These are phyloP conservation scores for Ctenomys sociabilis DNA, from an alignment of 2,113 vertebrate genomes.

Conservation along the genomic window DNA sequence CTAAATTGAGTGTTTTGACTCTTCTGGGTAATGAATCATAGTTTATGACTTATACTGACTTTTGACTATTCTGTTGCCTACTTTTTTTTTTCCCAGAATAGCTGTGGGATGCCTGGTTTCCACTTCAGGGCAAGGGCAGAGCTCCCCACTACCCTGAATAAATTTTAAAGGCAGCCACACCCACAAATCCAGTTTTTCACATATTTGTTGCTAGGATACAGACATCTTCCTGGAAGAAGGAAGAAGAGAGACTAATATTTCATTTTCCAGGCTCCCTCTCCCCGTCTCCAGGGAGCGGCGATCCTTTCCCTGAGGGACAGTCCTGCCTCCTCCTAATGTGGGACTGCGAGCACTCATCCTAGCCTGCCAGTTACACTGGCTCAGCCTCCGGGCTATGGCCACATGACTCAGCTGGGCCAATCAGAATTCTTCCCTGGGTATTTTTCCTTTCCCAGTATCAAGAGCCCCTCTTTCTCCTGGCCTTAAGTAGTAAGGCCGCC, in stretches of 20 bases:
- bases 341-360: not conserved
- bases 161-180: not conserved
- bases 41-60: not conserved
- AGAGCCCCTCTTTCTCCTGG: not conserved
- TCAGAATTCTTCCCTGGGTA: constrained; percentile 34
- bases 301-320: not conserved
- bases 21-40: not conserved
- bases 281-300: not conserved
- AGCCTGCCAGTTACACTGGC: no score
- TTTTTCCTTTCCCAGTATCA: not conserved
- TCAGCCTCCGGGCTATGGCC: not conserved
- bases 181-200: not conserved
- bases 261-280: not conserved
- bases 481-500: no score
- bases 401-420: not conserved
- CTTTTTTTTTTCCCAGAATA: not conserved
- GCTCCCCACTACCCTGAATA: not conserved
- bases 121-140: no score
- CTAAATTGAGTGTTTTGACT: not conserved
- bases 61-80: not conserved
- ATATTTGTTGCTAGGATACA: not conserved
- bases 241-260: not conserved
- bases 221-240: not conserved
- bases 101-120: not conserved
- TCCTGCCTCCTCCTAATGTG: not conserved